Evolutionary conservation across 2,888 invertebrate species (phyloP).

Genomic region (Candidula unifasciata): DNA sequence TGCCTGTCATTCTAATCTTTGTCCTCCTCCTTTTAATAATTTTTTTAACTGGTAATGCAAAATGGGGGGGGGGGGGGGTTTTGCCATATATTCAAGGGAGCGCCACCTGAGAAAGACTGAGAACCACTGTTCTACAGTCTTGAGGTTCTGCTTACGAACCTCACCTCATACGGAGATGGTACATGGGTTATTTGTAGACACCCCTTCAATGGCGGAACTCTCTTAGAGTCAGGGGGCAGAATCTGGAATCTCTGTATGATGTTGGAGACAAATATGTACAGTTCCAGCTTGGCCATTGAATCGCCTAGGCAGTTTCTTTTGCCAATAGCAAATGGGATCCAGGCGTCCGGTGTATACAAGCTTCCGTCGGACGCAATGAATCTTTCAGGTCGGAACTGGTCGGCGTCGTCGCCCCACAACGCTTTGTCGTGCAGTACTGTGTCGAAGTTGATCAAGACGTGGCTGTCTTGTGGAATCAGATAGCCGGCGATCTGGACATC

Average conservation of each 20-base stretch:
- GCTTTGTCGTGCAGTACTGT: not conserved
- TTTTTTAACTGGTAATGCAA: no score
- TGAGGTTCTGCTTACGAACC: not conserved
- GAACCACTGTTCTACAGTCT: no score
- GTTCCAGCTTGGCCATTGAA: not conserved
- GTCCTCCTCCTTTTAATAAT: no score
- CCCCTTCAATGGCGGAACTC: not conserved
- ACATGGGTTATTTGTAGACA: not conserved
- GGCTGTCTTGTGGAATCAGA: not conserved
- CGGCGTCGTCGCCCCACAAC: not conserved
- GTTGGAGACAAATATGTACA: not conserved
- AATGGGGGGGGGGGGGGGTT: no score
- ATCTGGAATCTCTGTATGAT: slow-evolving; percentile 11
- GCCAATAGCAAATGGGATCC: not conserved
- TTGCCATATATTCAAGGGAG: no score
- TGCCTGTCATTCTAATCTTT: no score
- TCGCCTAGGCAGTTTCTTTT: not conserved
- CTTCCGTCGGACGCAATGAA: not conserved
- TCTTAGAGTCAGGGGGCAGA: not conserved
- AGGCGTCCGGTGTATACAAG: not conserved
- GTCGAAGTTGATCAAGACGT: not conserved
- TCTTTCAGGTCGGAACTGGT: not conserved
- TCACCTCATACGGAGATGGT: not conserved
- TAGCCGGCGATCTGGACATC: not conserved
- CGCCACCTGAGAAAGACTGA: no score